Percentiles rank a stretch among this genome's conserved stretches.
Conservation (phyloP, 2,888 invertebrate genomes). For the Crioceris asparagi region DNA sequence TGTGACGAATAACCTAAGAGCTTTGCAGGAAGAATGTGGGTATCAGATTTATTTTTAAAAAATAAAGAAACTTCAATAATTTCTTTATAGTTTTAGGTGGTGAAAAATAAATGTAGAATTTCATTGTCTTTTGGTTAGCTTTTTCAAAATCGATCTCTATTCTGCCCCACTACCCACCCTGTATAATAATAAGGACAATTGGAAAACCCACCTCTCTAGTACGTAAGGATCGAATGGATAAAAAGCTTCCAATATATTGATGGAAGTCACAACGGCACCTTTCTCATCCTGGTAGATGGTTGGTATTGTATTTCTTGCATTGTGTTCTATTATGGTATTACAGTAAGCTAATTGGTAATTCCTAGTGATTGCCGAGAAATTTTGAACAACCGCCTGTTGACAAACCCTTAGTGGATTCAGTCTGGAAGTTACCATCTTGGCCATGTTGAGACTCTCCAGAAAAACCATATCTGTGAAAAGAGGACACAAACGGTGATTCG, state of each 20-base stretch:
- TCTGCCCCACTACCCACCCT: too few species aligned
- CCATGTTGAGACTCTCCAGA: constrained; percentile 71
- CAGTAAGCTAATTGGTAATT: constrained; percentile 87
- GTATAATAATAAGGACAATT: too few species aligned
- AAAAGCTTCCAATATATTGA: constrained; percentile 48
- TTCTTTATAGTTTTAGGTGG: too few species aligned
- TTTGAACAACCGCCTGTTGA: constrained; percentile 62
- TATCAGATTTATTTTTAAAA: too few species aligned
- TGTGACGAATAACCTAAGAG: too few species aligned
- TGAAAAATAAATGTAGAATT: too few species aligned
- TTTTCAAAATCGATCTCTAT: too few species aligned
- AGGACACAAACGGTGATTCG: too few species aligned
- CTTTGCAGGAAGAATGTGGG: too few species aligned
- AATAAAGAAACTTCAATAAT: too few species aligned
- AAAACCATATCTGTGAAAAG: constrained; percentile 61
- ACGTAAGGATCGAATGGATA: constrained; percentile 89
- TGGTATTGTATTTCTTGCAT: constrained; percentile 53
- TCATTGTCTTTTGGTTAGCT: too few species aligned
- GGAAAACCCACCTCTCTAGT: constrained; percentile 51
- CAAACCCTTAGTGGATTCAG: constrained; percentile 85
- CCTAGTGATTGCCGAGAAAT: constrained; percentile 71
- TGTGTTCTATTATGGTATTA: constrained; percentile 79
- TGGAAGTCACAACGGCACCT: constrained; percentile 30
- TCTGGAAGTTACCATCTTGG: constrained; percentile 72
- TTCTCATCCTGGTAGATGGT: constrained; percentile 44